These are phyloP conservation scores for Hiodon tergisus DNA, from an alignment of 2,113 vertebrate genomes.

Conservation along the genomic window DNA sequence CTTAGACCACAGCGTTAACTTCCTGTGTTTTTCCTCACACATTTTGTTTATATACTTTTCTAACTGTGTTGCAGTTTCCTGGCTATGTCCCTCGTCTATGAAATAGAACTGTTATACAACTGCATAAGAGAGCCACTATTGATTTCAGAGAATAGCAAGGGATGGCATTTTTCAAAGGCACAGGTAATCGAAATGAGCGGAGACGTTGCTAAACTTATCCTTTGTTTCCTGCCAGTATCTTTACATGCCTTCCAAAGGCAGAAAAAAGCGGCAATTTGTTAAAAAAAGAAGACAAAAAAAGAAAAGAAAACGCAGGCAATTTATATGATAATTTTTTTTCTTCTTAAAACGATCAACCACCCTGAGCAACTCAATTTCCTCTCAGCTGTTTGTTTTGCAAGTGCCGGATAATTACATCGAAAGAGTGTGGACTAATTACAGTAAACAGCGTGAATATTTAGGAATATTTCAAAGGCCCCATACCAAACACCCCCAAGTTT, in stretches of 20 bases:
- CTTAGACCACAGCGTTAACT: too few species aligned
- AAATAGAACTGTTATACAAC: too few species aligned
- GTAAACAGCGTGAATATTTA: conserved; percentile 28
- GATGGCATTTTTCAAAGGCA: not conserved
- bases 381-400: conserved; percentile 31
- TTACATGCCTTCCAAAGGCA: conserved; percentile 7
- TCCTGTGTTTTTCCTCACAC: too few species aligned
- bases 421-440: conserved; percentile 27
- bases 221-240: conserved; percentile 6
- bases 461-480: not conserved
- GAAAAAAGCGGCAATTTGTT: conserved; percentile 6
- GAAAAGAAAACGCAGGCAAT: conserved; percentile 15
- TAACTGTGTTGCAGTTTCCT: too few species aligned
- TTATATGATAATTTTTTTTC: conserved; percentile 31
- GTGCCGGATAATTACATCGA: conserved; percentile 24
- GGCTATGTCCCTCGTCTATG: too few species aligned
- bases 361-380: conserved; percentile 27
- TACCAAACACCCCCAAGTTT: not conserved
- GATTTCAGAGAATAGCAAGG: not conserved
- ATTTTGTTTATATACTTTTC: too few species aligned
- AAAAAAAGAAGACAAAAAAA: not conserved
- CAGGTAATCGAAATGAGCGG: not conserved
- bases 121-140: not conserved
- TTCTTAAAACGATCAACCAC: conserved; percentile 23
- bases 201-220: not conserved